Evolutionary conservation across 2,113 vertebrate species (phyloP).

Genomic region (Rhynchopsitta pachyrhyncha): DNA sequence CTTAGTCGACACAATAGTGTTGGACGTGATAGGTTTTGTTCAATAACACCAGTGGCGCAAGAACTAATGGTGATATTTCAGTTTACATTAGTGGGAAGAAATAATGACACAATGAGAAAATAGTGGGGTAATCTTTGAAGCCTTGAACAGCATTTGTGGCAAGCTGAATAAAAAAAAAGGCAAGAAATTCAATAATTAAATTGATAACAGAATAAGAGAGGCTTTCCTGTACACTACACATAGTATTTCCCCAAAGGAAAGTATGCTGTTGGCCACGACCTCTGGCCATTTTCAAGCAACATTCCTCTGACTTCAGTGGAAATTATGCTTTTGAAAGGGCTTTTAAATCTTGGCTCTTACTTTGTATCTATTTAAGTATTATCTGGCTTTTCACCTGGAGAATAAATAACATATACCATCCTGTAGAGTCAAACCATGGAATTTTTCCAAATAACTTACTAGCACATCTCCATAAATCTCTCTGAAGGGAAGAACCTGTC

Average conservation of each 20-base stretch:
- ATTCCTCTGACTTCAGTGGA: neutral
- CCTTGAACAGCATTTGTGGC: neutral
- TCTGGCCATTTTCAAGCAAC: neutral
- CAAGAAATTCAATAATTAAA: neutral
- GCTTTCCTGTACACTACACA: neutral
- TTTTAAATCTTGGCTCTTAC: neutral
- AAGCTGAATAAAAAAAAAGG: neutral
- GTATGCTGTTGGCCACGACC: neutral
- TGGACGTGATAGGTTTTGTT: neutral
- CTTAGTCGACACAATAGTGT: rapidly evolving
- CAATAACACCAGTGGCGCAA: neutral
- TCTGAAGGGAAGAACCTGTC: constrained; percentile 28
- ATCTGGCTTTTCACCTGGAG: constrained; percentile 33
- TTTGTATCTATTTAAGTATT: constrained; percentile 4
- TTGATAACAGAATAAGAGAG: neutral
- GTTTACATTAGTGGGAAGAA: neutral
- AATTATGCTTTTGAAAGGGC: neutral
- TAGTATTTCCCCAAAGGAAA: neutral
- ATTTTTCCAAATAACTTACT: constrained; percentile 21
- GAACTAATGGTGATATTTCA: neutral
- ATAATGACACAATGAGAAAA: neutral
- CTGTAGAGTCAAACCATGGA: neutral
- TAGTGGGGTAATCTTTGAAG: neutral
- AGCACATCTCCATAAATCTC: constrained; percentile 32
- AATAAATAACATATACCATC: constrained; percentile 19